phyloP scores from a whole-genome alignment of 92 coral and sea anemone genomes.

The Anthopleura xanthogrammica region DNA sequence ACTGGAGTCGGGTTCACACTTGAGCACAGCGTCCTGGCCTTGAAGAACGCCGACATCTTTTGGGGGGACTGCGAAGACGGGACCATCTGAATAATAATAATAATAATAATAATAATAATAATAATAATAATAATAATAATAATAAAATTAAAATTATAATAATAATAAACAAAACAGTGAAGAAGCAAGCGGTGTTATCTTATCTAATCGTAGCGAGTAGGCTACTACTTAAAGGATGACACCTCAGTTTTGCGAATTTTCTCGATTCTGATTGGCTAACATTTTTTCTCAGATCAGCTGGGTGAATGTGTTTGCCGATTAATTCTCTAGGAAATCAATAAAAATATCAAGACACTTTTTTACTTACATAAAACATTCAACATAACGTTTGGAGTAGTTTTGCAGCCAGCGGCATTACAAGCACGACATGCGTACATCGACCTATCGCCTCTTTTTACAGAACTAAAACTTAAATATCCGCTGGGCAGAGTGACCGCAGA shows the following conservation, averaged over 20 bases:
- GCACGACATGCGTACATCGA: constrained; percentile 68
- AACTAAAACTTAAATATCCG: constrained; percentile 56
- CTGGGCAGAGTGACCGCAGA: constrained; percentile 31
- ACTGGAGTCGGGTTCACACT: constrained; percentile 80
- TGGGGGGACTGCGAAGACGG: constrained; percentile 70
- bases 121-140: too few relatives aligned
- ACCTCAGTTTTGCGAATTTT: too few relatives aligned
- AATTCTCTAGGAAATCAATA: background rate
- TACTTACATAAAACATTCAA: constrained; percentile 42
- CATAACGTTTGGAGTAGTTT: constrained; percentile 38
- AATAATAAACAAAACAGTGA: too few relatives aligned
- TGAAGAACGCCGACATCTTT: constrained; percentile 53
- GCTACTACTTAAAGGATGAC: too few relatives aligned
- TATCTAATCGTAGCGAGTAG: too few relatives aligned
- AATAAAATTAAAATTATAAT: too few relatives aligned
- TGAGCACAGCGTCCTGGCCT: constrained; percentile 74
- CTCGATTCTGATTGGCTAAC: too few relatives aligned
- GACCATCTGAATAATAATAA: constrained; percentile 38
- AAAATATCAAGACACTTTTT: background rate
- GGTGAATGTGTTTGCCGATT: too few relatives aligned
- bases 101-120: background rate
- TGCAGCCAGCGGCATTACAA: constrained; percentile 83
- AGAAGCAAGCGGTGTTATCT: too few relatives aligned
- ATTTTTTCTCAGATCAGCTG: too few relatives aligned
- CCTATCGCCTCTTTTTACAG: constrained; percentile 43